Evolutionary conservation across 2,888 invertebrate species (phyloP), one percentile per base, ranked within the genome.

Genomic region (Apoda limacodes): DNA sequence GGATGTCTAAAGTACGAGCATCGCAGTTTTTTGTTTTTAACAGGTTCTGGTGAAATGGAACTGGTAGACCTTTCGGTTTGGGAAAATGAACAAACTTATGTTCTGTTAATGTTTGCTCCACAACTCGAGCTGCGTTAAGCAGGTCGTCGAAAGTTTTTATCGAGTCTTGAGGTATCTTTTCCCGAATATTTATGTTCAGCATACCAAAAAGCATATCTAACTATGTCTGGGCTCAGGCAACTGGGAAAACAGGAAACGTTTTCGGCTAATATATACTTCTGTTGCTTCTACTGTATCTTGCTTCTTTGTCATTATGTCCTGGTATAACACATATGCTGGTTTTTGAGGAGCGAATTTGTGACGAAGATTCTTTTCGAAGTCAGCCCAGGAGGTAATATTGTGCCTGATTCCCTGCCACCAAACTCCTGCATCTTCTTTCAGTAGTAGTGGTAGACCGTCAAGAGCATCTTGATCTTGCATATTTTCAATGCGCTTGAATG

Each of bases 341-440:
- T 32, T 32, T 9, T 20, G 12, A 7, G 35, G 35, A 9, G 35
- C 32, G 9, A 29, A 36, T 3, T 20, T 23, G 2, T 26, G 7
- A 11, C 35, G 32, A n/a, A 32, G 26, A 5, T 9, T 22, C 5
- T 7, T 22, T 20, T 25, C 23, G 14, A 36, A 32, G 2, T 36
- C 32, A 2, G 13, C 2, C 29, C 22, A 25, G 3, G 29, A n/a
- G 5, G 12, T 27, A 2, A 32, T 14, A 4, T 20, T 10, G 9
- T 20, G 10, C 15, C 29, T 28, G 5, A 35, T 25, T 3, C 35
- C 35, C 17, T 20, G 21, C 28, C 25, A 35, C 35, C 35, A 35
- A 13, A 23, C 14, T 17, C 24, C 32, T 19, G 35, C 35, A n/a
- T 35, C 35, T 2, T 20, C 25, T 12, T 28, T 22, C 14, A 35